Evolutionary conservation across 2,797 vertebrate species (phyloP).

Genomic region (Paramormyrops hopkinsi): DNA sequence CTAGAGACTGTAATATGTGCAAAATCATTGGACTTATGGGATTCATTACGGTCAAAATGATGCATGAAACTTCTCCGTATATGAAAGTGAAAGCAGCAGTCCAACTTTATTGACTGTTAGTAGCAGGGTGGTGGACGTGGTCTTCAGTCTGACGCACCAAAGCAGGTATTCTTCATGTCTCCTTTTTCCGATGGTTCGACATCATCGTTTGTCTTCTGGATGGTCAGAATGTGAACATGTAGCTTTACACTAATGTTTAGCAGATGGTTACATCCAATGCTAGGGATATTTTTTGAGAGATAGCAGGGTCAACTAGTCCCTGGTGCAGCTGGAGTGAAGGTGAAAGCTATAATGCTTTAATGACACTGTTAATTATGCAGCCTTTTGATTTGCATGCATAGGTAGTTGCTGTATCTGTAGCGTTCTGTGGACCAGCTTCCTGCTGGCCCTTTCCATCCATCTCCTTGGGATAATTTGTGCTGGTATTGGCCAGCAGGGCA

Average conservation of each 20-base stretch:
- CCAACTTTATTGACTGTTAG: not conserved
- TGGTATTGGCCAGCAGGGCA: not conserved
- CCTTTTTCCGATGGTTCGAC: not conserved
- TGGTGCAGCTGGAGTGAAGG: not conserved
- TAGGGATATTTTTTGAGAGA: not conserved
- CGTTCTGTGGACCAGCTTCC: not conserved
- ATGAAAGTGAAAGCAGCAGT: not conserved
- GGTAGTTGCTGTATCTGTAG: not conserved
- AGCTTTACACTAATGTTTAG: not conserved
- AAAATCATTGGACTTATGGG: not conserved
- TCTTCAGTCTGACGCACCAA: not conserved
- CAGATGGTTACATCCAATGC: not conserved
- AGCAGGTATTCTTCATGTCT: not conserved
- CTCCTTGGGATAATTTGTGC: not conserved
- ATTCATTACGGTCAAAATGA: not conserved
- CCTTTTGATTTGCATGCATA: not conserved
- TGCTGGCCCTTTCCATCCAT: not conserved
- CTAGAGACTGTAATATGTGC: not conserved
- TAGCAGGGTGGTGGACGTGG: not conserved
- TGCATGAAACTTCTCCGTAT: not conserved
- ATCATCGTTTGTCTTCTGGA: not conserved
- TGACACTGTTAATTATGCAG: not conserved
- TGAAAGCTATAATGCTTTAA: not conserved
- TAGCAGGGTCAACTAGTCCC: not conserved
- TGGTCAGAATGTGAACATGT: not conserved